phyloP scores from a whole-genome alignment of 2,113 vertebrate species.

The Lagenorhynchus albirostris region DNA sequence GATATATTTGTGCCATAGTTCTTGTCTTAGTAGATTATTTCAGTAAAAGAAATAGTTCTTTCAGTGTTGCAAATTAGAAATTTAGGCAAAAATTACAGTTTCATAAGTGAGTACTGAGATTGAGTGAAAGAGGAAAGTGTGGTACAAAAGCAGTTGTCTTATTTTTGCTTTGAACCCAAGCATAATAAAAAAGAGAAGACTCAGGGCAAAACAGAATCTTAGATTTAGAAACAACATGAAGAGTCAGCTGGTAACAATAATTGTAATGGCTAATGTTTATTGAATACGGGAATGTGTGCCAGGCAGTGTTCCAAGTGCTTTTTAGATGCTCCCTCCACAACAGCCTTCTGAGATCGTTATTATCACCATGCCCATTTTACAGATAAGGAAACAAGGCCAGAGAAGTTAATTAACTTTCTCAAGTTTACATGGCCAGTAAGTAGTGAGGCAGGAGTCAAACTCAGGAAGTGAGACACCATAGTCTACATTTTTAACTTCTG shows the following conservation, averaged over 20 bases:
- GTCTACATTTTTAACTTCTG: not conserved
- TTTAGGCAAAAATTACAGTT: constrained; percentile 6
- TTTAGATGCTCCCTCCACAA: not conserved
- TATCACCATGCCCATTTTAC: not conserved
- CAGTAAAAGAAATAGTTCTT: not conserved
- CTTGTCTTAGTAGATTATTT: not conserved
- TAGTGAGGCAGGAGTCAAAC: not conserved
- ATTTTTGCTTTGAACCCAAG: not conserved
- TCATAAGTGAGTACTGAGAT: not conserved
- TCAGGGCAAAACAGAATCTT: not conserved
- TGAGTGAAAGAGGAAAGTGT: not conserved
- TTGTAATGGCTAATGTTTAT: not conserved
- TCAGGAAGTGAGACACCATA: not conserved
- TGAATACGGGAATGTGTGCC: not conserved
- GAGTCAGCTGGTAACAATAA: not conserved
- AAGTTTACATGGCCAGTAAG: not conserved
- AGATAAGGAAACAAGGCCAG: not conserved
- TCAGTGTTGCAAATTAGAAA: not conserved
- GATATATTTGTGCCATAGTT: not conserved
- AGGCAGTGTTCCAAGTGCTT: not conserved
- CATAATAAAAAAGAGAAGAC: not conserved
- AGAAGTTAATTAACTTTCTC: not conserved
- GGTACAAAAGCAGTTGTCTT: not conserved
- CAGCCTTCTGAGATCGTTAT: not conserved
- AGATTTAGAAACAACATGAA: not conserved